Percentiles rank a stretch among this genome's conserved stretches.
These are phyloP conservation scores for Therioaphis trifolii DNA, from an alignment of 2,888 invertebrate species.

Conservation along the genomic window DNA sequence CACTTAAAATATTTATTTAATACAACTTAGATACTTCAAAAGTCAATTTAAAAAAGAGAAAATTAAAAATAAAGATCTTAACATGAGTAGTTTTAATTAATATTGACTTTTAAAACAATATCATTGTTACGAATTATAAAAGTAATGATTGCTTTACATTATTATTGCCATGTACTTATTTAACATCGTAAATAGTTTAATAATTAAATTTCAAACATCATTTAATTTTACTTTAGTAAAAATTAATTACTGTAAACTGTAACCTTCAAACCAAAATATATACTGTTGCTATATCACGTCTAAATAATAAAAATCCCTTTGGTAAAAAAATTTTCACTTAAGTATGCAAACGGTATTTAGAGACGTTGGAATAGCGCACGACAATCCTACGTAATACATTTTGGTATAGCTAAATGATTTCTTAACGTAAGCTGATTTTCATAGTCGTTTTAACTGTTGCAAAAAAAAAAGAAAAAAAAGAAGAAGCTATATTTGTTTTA, in stretches of 20 bases:
- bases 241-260: neutral
- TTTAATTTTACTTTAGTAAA: neutral
- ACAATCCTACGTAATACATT: constrained; percentile 1
- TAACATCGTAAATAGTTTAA: neutral
- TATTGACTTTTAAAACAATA: neutral
- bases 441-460: neutral
- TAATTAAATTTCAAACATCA: constrained; percentile 16
- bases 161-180: neutral
- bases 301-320: constrained; percentile 13
- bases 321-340: neutral
- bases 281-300: neutral
- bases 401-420: constrained; percentile 11
- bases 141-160: constrained; percentile 18
- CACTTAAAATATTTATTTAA: neutral
- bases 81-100: neutral
- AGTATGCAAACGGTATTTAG: constrained; percentile 30
- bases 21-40: neutral
- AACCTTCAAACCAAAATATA: neutral
- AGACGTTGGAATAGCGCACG: neutral
- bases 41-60: neutral
- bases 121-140: neutral
- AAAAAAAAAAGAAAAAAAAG: neutral
- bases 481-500: constrained; percentile 6
- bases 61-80: neutral
- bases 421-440: constrained; percentile 37